These are phyloP conservation scores for Syngnathoides biaculeatus DNA, from an alignment of 2,113 vertebrate species.

Conservation along the genomic window DNA sequence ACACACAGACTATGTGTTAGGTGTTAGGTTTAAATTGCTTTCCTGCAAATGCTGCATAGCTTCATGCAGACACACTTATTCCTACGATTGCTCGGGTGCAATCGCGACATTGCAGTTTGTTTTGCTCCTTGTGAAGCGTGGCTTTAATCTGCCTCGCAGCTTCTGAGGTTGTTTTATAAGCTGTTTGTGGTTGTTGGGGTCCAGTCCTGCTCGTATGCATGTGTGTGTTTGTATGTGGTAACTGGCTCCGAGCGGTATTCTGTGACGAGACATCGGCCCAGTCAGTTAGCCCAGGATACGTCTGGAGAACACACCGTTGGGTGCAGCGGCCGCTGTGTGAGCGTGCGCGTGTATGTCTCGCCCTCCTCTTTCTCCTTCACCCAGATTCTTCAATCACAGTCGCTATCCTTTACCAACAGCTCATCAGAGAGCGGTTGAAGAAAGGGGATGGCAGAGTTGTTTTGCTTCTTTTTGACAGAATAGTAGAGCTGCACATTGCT, in stretches of 20 bases:
- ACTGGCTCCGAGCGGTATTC: constrained; percentile 28
- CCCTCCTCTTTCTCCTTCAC: constrained; percentile 8
- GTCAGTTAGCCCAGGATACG: constrained; percentile 44
- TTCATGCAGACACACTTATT: constrained; percentile 6
- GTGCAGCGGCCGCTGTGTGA: constrained; percentile 11
- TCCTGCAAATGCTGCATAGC: constrained; percentile 5
- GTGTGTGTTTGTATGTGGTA: constrained; percentile 21
- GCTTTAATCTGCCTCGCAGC: constrained; percentile 14
- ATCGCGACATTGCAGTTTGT: constrained; percentile 16
- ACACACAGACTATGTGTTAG: not conserved
- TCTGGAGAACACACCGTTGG: constrained; percentile 19
- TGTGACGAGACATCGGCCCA: constrained; percentile 54
- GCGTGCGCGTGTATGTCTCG: not conserved
- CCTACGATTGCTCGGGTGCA: constrained; percentile 1
- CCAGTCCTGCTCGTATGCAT: constrained; percentile 3
- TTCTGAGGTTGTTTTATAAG: constrained; percentile 14
- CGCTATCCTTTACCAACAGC: constrained; percentile 20
- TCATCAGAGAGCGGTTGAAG: constrained; percentile 19
- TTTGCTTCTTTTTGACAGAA: constrained; percentile 33
- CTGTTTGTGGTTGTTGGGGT: constrained; percentile 25
- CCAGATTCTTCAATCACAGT: not conserved
- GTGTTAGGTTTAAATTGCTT: not conserved
- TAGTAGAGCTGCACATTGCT: constrained; percentile 33
- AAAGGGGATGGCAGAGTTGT: constrained; percentile 33
- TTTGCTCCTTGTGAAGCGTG: constrained; percentile 9